Base-by-base conservation (phyloP, 2,113 vertebrate species). In the Chloroceryle aenea region DNA sequence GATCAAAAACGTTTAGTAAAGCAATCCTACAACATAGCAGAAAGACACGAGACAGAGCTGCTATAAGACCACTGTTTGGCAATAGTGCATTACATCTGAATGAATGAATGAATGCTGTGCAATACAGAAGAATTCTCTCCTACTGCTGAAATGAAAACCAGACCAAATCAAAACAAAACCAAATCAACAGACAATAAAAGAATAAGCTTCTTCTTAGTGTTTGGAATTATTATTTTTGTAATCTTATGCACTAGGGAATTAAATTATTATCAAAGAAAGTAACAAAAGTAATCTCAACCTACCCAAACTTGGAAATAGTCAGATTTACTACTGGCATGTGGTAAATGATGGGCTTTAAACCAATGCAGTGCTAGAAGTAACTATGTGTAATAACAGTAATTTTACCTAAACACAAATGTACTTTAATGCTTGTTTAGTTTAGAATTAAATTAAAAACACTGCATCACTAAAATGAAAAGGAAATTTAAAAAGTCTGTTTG, bases 371-470 rank as follows among this genome's bases (percentile, higher is more conserved):
- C 10, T 59, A 76, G 21, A 81, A 25, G 6, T 63, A 91, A 75
- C 69, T 87, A 85, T 45, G 14, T 86, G 6, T 58, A 84, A 62
- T 23, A 78, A 82, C 47, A 82, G 77, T 40, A 73, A 56, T 86
- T 90, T 81, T 75, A 48, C 66, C 11, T 61, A 75, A 81, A 21
- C 25, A 45, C 5, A 72, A 61, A 62, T 78, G n/a, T 76, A 58
- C 38, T 92, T 69, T 73, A 79, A 76, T 82, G 17, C 6, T 74
- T 94, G 42, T 73, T 89, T 85, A 76, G 61, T 77, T 91, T 61
- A 89, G 83, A 63, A 89, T 89, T 40, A 92, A 96, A 95, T 87
- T 86, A 92, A 92, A 95, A 96, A 29, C 36, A 86, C 43, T 89
- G 15, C 48, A 92, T 90, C 80, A 84, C 27, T 52, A 93, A 79